Evolutionary conservation across 2,888 invertebrate genomes (phyloP), one percentile per base, ranked within the genome.

Genomic region (Limnephilus auricula): DNA sequence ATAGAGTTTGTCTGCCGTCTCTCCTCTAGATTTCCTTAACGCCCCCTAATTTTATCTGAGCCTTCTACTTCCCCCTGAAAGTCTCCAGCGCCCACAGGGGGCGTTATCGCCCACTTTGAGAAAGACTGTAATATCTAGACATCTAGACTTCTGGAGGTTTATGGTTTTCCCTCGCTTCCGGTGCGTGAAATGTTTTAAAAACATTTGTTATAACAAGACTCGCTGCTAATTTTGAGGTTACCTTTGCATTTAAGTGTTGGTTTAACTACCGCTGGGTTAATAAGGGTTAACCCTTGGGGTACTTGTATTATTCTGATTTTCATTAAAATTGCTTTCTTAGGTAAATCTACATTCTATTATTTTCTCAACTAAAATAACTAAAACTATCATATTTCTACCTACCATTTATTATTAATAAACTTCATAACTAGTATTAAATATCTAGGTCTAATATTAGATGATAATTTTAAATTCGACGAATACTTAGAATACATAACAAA

Each of bases 201-300:
- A 82, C 82, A 34, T 82, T 82, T 82, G 82, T 25, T 15, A 32
- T 82, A 82, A 82, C 82, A 82, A 34, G 82, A 9, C 82, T 34
- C 82, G 34, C 25, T 37, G 34, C 34, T 82, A 32, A 34, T 82
- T 82, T 82, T 32, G 82, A 25, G 82, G 82, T 82, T 32, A 37
- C 82, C 82, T 82, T 34, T 82, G 82, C 82, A 82, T 82, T 82
- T 82, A 25, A 82, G 82, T 82, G 82, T 34, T 82, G 32, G 25
- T 65, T 65, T 65, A 65, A 65, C 65, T 65, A 65, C 25, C n/a
- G n/a, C 5, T 18, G 65, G 65, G 65, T 25, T 25, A 65, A 65
- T n/a, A 65, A 65, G 65, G 65, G 65, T 65, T 25, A n/a, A 25
- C 65, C 65, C 65, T n/a, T n/a, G 65, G 65, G 25, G 25, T 25